Evolutionary conservation across 1,140 invertebrate genomes (phyloP).

Genomic region (Belonocnema kinseyi): DNA sequence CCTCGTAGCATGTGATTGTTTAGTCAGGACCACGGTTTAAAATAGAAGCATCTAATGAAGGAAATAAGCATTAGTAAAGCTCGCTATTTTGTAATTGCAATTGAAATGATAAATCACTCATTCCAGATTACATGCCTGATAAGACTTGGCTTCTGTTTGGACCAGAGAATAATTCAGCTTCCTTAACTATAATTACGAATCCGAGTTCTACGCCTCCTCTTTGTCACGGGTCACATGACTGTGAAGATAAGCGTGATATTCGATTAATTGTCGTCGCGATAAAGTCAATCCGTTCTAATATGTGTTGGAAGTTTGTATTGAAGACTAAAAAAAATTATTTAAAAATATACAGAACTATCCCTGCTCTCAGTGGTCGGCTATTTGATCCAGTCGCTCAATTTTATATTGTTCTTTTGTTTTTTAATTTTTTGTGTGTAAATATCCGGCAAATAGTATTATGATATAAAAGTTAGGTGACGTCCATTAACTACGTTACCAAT

Average conservation of each 20-base stretch:
- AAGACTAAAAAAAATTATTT: neutral
- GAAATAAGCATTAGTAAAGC: neutral
- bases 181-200: slow-evolving; percentile 28
- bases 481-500: too few relatives aligned
- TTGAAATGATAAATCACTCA: slow-evolving; percentile 9
- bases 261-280: slow-evolving; percentile 19
- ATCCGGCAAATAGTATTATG: too few relatives aligned
- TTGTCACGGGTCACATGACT: slow-evolving; percentile 25
- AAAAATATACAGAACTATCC: too few relatives aligned
- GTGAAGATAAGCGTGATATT: slow-evolving; percentile 20
- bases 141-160: neutral
- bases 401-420: too few relatives aligned
- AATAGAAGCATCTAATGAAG: too few relatives aligned
- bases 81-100: neutral
- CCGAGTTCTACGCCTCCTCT: slow-evolving; percentile 24
- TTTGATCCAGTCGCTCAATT: too few relatives aligned
- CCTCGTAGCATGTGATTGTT: too few relatives aligned
- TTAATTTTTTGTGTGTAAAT: too few relatives aligned
- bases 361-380: too few relatives aligned
- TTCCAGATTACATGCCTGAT: slow-evolving; percentile 1
- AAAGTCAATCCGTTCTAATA: neutral
- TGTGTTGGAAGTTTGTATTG: neutral
- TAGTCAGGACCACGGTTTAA: too few relatives aligned
- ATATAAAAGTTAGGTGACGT: too few relatives aligned
- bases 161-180: neutral